Evolutionary conservation across 2,113 vertebrate species (phyloP), one percentile per base, ranked within the genome.

Genomic region (Prochilodus magdalenae): DNA sequence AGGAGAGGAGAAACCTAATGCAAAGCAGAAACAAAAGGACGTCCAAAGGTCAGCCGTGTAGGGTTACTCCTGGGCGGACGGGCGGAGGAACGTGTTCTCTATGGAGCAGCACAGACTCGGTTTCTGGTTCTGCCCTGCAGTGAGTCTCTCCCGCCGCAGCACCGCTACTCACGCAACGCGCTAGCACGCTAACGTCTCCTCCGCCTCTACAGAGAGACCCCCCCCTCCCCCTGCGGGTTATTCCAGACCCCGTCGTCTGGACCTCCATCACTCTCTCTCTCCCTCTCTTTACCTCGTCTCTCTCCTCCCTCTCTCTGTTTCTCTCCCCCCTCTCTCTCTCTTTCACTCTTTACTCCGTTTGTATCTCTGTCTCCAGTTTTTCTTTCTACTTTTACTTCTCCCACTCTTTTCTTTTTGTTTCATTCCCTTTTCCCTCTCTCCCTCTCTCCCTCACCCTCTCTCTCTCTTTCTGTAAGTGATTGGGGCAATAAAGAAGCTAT

Each of bases 1-100:
- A 84, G 40, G 75, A 85, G 88, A 83, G 83, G 40, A 69, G 77
- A 89, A 91, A 90, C 83, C 82, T 90, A 91, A 92, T 90, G 87
- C 86, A 93, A 89, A 92, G 88, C 89, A 91, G 89, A 89, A 91
- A 91, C 86, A 86, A 88, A 88, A 55, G 90, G 89, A 90, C 87
- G 88, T 74, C 51, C 87, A 91, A 90, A 92, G 91, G 90, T 93
- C 92, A 92, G 81, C 49, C 20, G 82, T 90, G 90, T 93, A 90
- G 90, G 91, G 93, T 94, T 91, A 92, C 91, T 89, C 80, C 84
- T 89, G 83, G 91, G 86, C 86, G 88, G 87, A 86, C 71, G 84
- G 89, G 87, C 91, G 92, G 89, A 83, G 89, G 84, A 93, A 92
- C 88, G 82, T 93, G 91, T 95, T 95, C 94, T 92, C 91, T 92